Evolutionary conservation across 2,113 vertebrate genomes (phyloP).

Genomic region (Garra rufa): DNA sequence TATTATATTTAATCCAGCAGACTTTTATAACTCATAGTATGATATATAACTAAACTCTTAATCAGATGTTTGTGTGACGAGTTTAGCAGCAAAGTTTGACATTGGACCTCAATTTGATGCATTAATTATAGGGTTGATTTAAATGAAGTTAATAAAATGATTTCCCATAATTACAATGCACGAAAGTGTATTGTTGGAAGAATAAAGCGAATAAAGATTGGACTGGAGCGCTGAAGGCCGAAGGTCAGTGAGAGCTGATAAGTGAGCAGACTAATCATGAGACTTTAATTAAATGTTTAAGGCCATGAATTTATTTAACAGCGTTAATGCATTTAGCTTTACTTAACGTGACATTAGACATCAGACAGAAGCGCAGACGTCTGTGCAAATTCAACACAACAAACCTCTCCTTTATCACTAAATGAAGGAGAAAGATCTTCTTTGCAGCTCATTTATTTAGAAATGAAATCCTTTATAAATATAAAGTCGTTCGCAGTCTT

Average conservation of each 20-base stretch:
- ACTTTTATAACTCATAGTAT: too few species aligned
- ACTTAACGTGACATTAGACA: constrained; percentile 12
- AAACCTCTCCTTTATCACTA: not conserved
- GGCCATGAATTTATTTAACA: constrained; percentile 10
- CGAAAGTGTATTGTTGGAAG: not conserved
- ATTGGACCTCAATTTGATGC: not conserved
- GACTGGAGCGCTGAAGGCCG: not conserved
- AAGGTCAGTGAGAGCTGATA: not conserved
- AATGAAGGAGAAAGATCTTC: constrained; percentile 14
- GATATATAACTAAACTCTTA: too few species aligned
- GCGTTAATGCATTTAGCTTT: not conserved
- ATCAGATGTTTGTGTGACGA: too few species aligned
- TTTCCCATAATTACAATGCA: not conserved
- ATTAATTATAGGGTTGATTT: not conserved
- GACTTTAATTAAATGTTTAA: constrained; percentile 30
- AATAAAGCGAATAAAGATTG: not conserved
- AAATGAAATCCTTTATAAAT: not conserved
- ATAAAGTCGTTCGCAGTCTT: not conserved
- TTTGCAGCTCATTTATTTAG: not conserved
- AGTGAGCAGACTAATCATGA: not conserved
- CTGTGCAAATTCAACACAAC: not conserved
- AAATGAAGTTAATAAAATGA: not conserved
- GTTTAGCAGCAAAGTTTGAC: too few species aligned
- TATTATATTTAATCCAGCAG: too few species aligned
- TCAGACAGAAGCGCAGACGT: not conserved